Percentiles rank a stretch among this genome's conserved stretches.
Evolutionary conservation across 1,140 invertebrate genomes (phyloP).

Genomic region (Heliconius eleuchia): DNA sequence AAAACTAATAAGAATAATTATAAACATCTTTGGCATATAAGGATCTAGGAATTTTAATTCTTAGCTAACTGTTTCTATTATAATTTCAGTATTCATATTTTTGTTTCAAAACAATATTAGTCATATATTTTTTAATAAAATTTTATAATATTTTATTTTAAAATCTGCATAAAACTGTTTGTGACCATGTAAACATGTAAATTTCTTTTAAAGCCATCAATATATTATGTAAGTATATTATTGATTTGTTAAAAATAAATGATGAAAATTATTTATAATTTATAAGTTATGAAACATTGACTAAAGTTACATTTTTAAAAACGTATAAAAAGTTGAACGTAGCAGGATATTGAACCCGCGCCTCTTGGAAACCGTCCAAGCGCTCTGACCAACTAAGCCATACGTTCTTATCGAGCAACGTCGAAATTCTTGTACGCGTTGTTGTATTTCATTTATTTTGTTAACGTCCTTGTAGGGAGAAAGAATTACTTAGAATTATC

Average conservation of each 20-base stretch:
- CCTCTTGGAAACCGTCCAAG: too few species aligned
- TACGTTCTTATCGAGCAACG: too few species aligned
- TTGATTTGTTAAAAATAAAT: not conserved
- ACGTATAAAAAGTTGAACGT: too few species aligned
- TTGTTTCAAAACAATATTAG: not conserved
- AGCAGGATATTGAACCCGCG: too few species aligned
- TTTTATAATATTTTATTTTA: not conserved
- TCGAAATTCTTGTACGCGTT: too few species aligned
- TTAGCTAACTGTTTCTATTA: not conserved
- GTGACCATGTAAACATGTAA: not conserved
- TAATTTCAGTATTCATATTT: not conserved
- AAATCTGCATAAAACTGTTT: not conserved
- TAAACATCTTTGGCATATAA: constrained; percentile 7
- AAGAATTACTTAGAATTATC: too few species aligned
- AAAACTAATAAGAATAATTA: constrained; percentile 6
- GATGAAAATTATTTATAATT: not conserved
- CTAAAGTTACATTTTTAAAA: not conserved
- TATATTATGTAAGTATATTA: not conserved
- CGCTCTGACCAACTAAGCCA: too few species aligned
- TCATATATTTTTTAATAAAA: not conserved
- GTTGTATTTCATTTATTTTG: too few species aligned
- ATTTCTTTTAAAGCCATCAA: not conserved
- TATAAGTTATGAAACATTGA: not conserved
- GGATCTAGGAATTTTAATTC: not conserved
- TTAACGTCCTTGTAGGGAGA: too few species aligned